Evolutionary conservation across 2,888 invertebrate species (phyloP), one percentile per base, ranked within the genome.

Genomic region (Steromphala cineraria): DNA sequence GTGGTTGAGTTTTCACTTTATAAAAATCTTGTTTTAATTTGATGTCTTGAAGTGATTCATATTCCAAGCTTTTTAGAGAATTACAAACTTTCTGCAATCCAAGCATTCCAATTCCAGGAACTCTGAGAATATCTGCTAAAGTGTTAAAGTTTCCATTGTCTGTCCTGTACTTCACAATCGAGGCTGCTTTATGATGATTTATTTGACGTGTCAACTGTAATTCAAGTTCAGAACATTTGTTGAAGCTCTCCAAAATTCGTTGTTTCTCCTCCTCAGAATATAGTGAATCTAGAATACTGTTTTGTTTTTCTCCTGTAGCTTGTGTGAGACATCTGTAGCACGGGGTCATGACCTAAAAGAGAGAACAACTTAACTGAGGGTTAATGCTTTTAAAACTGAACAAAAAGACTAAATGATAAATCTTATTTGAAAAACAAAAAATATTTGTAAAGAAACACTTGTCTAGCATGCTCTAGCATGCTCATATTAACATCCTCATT

Each of bases 71-170:
- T 28, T 80, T 81, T 28, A 85, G 71, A 15, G 36, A 75, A 31
- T 78, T 76, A 52, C 84, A 85, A 52, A 84, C 36, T 53, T 84
- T 84, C 78, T 85, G 81, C 36, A 85, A 67, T 5, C 80, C 80
- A 2, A 84, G 67, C 17, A 83, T 75, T n/a, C 83, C 84, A 17
- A 85, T 53, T 4, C 85, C 84, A 10, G 84, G 85, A 19, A 85
- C 84, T 15, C 71, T 53, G n/a, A 82, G 62, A 31, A 85, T 52
- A 55, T 79, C 81, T 3, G 81, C 76, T n/a, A 85, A 55, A 36
- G 71, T 74, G 15, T 75, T 40, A 46, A 85, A 85, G n/a, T 78
- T 24, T 10, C 85, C 85, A 53, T 82, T 77, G 40, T 78, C 71
- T 31, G 80, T 78, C 7, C 85, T 53, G 67, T 85, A 82, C 19